Base-by-base conservation (phyloP, 2,797 vertebrate genomes). In the Chelonia mydas region DNA sequence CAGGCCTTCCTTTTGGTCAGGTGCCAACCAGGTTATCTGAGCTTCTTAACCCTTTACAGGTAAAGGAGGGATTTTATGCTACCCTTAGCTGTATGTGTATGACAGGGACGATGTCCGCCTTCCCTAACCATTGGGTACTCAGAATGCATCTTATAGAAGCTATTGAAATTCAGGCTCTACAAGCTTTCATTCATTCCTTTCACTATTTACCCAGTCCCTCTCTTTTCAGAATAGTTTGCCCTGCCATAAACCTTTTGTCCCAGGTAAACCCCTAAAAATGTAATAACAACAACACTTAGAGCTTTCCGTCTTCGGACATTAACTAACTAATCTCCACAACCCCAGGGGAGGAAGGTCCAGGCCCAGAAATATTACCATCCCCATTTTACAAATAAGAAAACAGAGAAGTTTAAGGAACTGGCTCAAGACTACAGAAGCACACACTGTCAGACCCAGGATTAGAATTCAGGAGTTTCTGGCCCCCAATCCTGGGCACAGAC, bases 331-430 rank as follows among this genome's bases (percentile, higher is more conserved):
- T 76, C 41, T 86, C 59, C 76, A 53, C 8, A 94, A 92, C 4
- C 13, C n/a, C 7, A 83, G 55, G 51, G 50, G 89, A 8, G 87
- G 65, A 21, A 92, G 79, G 88, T 21, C 81, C 45, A 16, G 28
- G 1, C 2, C 4, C 89, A 94, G 89, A 79, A 83, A 47, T 19
- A 88, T 86, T 59, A 61, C 3, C n/a, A 86, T 80, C 47, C 79
- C 76, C 90, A 88, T n/a, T 87, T 21, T 90, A 87, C 54, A 95
- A 9, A 50, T 37, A 17, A 84, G 76, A 51, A 95, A 87, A 86
- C 45, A 88, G 15, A 90, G 61, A 84, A 9, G n/a, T 68, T n/a
- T 68, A 85, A 59, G 33, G 55, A 41, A 84, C n/a, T 91, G 89
- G 76, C 65, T 33, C 61, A 87, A 7, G 21, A 12, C 89, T 84